Base-by-base conservation (phyloP, 2,888 invertebrate genomes). In the Drosophila atripex region DNA sequence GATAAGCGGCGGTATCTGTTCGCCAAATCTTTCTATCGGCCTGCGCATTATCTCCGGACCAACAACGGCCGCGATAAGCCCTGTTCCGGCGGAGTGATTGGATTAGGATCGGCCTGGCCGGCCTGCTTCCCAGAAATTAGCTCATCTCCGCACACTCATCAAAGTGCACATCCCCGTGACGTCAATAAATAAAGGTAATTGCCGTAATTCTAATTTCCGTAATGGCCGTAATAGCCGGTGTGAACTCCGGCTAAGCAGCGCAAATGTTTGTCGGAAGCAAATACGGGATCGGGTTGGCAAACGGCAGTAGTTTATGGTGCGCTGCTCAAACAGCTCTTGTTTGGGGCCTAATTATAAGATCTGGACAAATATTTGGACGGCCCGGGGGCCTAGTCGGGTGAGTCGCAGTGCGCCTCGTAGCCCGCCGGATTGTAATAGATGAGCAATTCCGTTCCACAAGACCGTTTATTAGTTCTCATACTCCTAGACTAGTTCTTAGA, bases 311-410 rank as follows among this genome's bases (percentile, higher is more conserved):
- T 23, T 23, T 23, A 23, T 4, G 21, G 21, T 47, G 18, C 21
- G 65, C 63, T 73, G 64, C 14, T 23, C 66, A 80, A 79, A 82
- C 58, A 49, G 18, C 46, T 41, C 55, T 70, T 70, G 54, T 51
- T 63, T 71, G 54, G 50, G 45, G 63, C 55, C 50, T 51, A 63
- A 71, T 73, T 74, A 70, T 55, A 69, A 71, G 72, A 72, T 52
- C 60, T 61, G 6, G 1, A 47, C 61, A 73, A 80, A 80, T 83
- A 77, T 80, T 83, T 72, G 12, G 7, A 43, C 11, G 51, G 41
- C 86, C 72, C 79, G 50, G 77, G 3, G 46, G 23, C 16, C 38
- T 3, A 38, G 47, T 25, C 30, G 14, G 14, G 51, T 47, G 45
- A 69, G 56, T 56, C 68, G 66, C 66, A 66, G 18, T 66, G 49